Evolutionary conservation across 1,140 invertebrate species (phyloP).

Genomic region (Antheraea mylitta): DNA sequence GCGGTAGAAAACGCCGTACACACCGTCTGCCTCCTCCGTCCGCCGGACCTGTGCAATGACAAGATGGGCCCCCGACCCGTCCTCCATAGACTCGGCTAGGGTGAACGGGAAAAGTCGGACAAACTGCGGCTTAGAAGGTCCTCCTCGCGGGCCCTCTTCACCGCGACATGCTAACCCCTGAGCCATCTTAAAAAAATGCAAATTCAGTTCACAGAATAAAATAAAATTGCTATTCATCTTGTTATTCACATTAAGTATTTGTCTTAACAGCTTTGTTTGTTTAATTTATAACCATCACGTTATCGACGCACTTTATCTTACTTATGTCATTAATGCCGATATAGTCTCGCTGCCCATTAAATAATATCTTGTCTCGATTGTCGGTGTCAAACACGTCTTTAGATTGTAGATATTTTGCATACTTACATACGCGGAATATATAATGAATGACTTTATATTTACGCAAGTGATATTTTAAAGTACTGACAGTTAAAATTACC

Average conservation of each 20-base stretch:
- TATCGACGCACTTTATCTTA: conserved; percentile 15
- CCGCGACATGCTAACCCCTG: too few relatives aligned
- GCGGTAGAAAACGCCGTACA: too few relatives aligned
- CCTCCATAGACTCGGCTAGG: too few relatives aligned
- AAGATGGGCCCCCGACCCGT: too few relatives aligned
- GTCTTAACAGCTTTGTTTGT: conserved; percentile 13
- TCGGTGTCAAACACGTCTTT: conserved; percentile 24
- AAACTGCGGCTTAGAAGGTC: too few relatives aligned
- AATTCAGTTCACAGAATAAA: not conserved
- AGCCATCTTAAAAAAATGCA: too few relatives aligned
- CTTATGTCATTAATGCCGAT: conserved; percentile 42
- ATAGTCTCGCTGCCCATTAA: conserved; percentile 33
- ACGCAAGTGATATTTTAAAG: conserved; percentile 11
- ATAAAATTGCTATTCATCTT: not conserved
- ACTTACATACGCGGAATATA: conserved; percentile 4
- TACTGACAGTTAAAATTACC: conserved; percentile 7
- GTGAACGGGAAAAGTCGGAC: too few relatives aligned
- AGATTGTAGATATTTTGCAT: conserved; percentile 28
- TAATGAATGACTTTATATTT: not conserved
- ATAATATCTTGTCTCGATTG: conserved; percentile 30
- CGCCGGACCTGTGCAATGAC: too few relatives aligned
- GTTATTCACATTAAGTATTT: not conserved
- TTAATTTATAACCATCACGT: conserved; percentile 11
- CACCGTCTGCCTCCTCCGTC: too few relatives aligned
- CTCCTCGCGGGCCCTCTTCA: too few relatives aligned